phyloP scores from a whole-genome alignment of 1,140 invertebrate genomes.

The Tetragnatha versicolor region DNA sequence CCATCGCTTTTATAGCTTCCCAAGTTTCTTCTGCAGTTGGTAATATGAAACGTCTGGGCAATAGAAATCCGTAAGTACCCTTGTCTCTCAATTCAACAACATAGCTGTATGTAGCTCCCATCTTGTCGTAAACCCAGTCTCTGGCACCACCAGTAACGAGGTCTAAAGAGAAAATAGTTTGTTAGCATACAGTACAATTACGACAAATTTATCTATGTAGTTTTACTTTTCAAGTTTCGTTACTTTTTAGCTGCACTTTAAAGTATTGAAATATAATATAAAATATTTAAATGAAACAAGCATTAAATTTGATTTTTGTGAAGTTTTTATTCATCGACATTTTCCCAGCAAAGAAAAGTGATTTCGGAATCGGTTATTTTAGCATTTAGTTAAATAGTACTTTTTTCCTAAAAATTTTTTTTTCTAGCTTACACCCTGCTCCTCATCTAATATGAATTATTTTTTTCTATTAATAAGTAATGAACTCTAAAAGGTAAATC shows the following conservation, averaged over 20 bases:
- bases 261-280: background rate
- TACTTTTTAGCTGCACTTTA: background rate
- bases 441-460: too few relatives aligned
- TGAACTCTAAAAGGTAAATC: too few relatives aligned
- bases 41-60: conserved; percentile 63
- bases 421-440: too few relatives aligned
- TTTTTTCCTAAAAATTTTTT: too few relatives aligned
- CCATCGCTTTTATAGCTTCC: conserved; percentile 62
- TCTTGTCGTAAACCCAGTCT: conserved; percentile 63
- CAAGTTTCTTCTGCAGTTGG: conserved; percentile 65
- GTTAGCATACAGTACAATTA: background rate
- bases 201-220: background rate
- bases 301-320: background rate
- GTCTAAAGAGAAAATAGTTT: conserved; percentile 25
- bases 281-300: background rate
- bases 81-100: conserved; percentile 65
- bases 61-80: conserved; percentile 65
- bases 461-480: too few relatives aligned
- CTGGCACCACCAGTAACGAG: conserved; percentile 57
- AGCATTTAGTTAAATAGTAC: too few relatives aligned
- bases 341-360: too few relatives aligned
- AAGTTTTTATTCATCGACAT: background rate
- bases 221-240: background rate
- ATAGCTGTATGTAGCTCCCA: conserved; percentile 64
- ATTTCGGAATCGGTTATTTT: too few relatives aligned